These are phyloP conservation scores for Oncorhynchus nerka DNA, from an alignment of 2,113 vertebrate genomes.

Conservation along the genomic window DNA sequence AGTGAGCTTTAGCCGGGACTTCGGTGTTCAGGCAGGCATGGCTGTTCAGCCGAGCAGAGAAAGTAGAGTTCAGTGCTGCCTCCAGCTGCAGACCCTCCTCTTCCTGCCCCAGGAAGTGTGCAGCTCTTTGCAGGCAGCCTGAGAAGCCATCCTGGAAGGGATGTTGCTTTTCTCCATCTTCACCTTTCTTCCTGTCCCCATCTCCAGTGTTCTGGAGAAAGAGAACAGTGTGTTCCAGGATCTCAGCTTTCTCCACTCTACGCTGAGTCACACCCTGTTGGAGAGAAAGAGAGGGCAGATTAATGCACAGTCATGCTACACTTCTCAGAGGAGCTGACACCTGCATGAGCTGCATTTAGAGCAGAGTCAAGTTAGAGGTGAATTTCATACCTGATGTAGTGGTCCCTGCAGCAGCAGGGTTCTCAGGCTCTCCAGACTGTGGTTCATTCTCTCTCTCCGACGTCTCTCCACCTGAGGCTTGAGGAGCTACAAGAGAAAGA, in stretches of 20 bases:
- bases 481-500: conserved; percentile 64
- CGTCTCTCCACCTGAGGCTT: conserved; percentile 82
- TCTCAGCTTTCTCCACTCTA: conserved; percentile 82
- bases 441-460: conserved; percentile 81
- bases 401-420: conserved; percentile 68
- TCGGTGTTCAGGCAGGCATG: background rate
- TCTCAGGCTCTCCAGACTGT: conserved; percentile 78
- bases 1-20: background rate
- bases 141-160: conserved; percentile 64
- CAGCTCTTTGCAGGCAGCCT: conserved; percentile 58
- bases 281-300: background rate
- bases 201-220: conserved; percentile 51
- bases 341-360: background rate
- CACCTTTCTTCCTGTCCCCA: conserved; percentile 5
- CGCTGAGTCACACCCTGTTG: conserved; percentile 68
- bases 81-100: conserved; percentile 43
- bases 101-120: conserved; percentile 57
- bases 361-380: background rate
- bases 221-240: conserved; percentile 76
- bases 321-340: background rate
- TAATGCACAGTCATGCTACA: background rate
- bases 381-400: conserved; percentile 72
- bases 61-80: conserved; percentile 18
- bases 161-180: background rate
- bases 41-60: conserved; percentile 9